Evolutionary conservation across 1,140 invertebrate genomes (phyloP).

Genomic region (Pseudoatta argentina): DNA sequence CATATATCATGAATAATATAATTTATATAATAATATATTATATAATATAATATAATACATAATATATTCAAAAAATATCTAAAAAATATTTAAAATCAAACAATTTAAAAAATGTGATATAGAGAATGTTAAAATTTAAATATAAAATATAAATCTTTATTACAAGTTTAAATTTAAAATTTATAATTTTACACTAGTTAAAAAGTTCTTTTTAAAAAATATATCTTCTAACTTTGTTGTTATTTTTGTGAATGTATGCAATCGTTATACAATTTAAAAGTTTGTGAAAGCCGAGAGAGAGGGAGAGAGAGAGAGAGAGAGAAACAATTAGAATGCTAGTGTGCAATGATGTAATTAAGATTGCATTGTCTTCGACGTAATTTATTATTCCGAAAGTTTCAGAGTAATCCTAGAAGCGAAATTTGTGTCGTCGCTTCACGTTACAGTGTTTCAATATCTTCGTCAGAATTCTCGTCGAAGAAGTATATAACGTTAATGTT

Average conservation of each 20-base stretch:
- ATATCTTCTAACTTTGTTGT: neutral
- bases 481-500: constrained; percentile 11
- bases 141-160: neutral
- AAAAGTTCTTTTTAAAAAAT: neutral
- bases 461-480: neutral
- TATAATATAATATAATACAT: too few relatives aligned
- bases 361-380: constrained; percentile 54
- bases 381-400: constrained; percentile 59
- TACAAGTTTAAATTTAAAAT: neutral
- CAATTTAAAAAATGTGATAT: neutral
- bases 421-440: constrained; percentile 17
- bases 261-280: constrained; percentile 38
- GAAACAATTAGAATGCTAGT: constrained; percentile 43
- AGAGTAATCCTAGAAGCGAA: constrained; percentile 18
- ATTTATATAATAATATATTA: too few relatives aligned
- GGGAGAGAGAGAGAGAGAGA: neutral
- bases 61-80: too few relatives aligned
- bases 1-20: neutral
- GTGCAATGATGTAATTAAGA: constrained; percentile 64
- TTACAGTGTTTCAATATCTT: neutral
- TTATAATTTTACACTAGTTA: neutral
- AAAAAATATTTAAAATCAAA: neutral
- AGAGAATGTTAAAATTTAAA: neutral
- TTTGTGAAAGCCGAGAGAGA: constrained; percentile 39
- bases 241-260: constrained; percentile 16